phyloP scores from a whole-genome alignment of 2,113 vertebrate genomes.

The Ochotona princeps region DNA sequence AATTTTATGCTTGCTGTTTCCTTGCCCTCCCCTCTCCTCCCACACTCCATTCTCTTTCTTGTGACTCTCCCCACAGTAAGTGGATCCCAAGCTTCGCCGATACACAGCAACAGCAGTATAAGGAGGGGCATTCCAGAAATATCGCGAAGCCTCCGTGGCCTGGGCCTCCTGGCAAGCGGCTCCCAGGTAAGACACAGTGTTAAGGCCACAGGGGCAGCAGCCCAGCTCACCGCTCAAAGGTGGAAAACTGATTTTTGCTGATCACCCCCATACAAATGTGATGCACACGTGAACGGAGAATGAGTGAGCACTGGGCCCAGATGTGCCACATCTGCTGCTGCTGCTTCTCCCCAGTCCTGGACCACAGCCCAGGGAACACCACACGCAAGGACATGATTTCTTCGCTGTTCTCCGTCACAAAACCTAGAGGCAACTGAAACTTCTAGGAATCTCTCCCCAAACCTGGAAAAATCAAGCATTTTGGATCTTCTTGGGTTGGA shows the following conservation, averaged over 20 bases:
- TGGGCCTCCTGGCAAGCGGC: neutral
- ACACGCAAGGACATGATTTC: neutral
- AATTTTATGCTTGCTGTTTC: too few relatives aligned
- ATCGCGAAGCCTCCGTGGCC: neutral
- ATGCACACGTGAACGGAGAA: too few relatives aligned
- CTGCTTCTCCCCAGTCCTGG: neutral
- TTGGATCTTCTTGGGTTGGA: neutral
- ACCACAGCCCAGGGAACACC: neutral
- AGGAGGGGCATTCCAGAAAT: neutral
- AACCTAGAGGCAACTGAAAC: neutral
- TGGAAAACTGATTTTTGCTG: neutral
- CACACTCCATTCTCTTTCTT: neutral
- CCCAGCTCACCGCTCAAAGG: accelerated
- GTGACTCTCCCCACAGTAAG: neutral
- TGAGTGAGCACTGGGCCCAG: neutral
- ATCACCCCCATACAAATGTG: accelerated
- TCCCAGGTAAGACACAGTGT: accelerated
- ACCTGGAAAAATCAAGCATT: neutral
- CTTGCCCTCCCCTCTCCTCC: accelerated
- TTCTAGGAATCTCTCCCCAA: neutral
- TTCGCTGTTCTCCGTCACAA: neutral
- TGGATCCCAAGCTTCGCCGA: neutral
- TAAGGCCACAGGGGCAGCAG: neutral
- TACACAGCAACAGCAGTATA: neutral
- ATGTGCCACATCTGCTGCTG: accelerated